A percentile compares a stretch with the other conserved stretches of the same genome.
These are phyloP conservation scores for Parthenolecanium corni DNA, from an alignment of 2,888 invertebrate genomes.

Conservation along the genomic window DNA sequence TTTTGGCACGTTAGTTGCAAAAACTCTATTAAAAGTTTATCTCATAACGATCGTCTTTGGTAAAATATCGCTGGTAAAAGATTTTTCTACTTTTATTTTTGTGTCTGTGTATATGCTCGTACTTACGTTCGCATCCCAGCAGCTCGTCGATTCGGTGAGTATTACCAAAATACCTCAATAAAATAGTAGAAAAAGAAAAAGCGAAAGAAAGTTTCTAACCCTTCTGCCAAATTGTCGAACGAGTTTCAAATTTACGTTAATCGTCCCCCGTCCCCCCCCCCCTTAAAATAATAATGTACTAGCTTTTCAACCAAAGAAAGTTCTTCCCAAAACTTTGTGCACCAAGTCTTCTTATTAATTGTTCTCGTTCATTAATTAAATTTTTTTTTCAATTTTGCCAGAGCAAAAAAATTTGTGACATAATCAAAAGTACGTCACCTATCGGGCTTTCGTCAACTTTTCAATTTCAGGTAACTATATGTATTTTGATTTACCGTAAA, in stretches of 20 bases:
- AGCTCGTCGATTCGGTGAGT: conserved; percentile 10
- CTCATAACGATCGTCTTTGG: not conserved
- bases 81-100: conserved; percentile 1
- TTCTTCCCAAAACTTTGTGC: no score
- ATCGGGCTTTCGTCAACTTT: conserved; percentile 12
- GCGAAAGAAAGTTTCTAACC: not conserved
- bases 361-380: not conserved
- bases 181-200: not conserved
- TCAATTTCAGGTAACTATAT: conserved; percentile 20
- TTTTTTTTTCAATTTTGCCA: conserved; percentile 9
- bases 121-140: conserved; percentile 7
- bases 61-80: conserved; percentile 18
- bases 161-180: not conserved
- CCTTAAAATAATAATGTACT: no score
- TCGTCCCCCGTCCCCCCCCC: not conserved
- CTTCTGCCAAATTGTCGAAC: not conserved
- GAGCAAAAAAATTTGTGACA: conserved; percentile 16
- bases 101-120: conserved; percentile 7
- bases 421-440: conserved; percentile 9
- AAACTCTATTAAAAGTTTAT: conserved; percentile 9
- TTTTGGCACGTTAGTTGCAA: not conserved
- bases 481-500: not conserved
- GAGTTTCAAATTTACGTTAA: not conserved
- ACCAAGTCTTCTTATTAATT: no score
- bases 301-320: no score